Base-by-base conservation (phyloP, 2,797 vertebrate genomes). In the Tarsius wallacei region DNA sequence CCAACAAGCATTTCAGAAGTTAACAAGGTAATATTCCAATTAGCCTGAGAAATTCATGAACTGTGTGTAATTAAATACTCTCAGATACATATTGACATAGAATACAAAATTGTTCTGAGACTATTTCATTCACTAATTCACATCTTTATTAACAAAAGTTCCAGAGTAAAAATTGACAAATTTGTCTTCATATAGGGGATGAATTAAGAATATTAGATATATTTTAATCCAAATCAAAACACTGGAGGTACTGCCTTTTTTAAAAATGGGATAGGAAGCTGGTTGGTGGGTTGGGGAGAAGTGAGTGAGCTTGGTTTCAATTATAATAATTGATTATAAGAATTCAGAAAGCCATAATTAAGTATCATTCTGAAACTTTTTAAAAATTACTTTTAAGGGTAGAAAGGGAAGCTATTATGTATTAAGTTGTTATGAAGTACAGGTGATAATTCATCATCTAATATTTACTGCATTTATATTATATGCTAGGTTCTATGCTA, bases 201-300 rank as follows among this genome's bases (percentile, higher is more conserved):
- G 12, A 64, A 22, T 82, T 9, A 55, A 90, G 16, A 94, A 55
- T 61, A 90, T 55, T 5, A 83, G 31, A 81, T 83, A 31, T 59
- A 84, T 53, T 81, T 95, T 77, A 94, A 90, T 15, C 17, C 42
- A 91, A 96, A 85, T 14, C 7, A 47, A 73, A 96, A 74, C 42
- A 68, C 31, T 73, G 1, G 13, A 59, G 14, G 12, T 53, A 66
- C 0, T 71, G 12, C 71, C 74, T 73, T 93, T 22, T 64, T 64
- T 15, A 77, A 53, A 11, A 74, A 73, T 83, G 22, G 12, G 17
- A 76, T 73, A 22, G 21, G 31, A 93, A 93, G 12, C 13, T 90
- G 8, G 14, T 83, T 95, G 36, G 12, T 6, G 22, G 49, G 33
- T 3, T 73, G 13, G 12, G 17, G 19, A 64, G 16, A 7, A 57